Evolutionary conservation across 2,797 vertebrate species (phyloP).

Genomic region (Scyliorhinus canicula): DNA sequence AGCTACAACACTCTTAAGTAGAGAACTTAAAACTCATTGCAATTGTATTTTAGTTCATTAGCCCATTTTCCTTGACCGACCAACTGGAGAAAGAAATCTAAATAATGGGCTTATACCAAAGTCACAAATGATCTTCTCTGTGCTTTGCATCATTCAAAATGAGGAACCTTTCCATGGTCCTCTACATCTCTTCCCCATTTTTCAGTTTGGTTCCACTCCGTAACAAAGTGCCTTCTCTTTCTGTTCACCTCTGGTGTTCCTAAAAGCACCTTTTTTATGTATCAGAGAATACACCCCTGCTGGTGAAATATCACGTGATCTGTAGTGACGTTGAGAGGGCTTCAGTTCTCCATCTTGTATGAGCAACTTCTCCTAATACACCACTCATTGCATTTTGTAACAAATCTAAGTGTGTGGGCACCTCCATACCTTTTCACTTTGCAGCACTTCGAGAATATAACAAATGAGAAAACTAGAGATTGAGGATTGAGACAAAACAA

Average conservation of each 20-base stretch:
- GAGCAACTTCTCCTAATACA: too few species aligned
- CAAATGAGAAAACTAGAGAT: too few species aligned
- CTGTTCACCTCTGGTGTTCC: not conserved
- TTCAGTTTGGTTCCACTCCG: not conserved
- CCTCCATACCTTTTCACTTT: too few species aligned
- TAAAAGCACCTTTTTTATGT: too few species aligned
- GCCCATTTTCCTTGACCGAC: not conserved
- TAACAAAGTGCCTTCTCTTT: not conserved
- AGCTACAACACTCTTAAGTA: not conserved
- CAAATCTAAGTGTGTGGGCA: too few species aligned
- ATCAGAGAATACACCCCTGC: too few species aligned
- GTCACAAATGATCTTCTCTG: not conserved
- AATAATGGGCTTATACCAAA: not conserved
- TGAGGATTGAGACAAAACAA: too few species aligned
- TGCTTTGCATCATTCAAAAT: not conserved
- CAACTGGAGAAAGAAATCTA: not conserved
- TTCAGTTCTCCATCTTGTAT: too few species aligned
- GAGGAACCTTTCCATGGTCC: not conserved
- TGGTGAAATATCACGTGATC: too few species aligned
- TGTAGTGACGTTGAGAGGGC: too few species aligned
- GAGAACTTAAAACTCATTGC: not conserved
- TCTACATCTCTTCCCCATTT: not conserved
- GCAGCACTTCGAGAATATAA: too few species aligned
- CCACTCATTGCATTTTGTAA: too few species aligned
- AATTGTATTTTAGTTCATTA: not conserved